A percentile compares a stretch with the other conserved stretches of the same genome.
Evolutionary conservation across 2,113 vertebrate species (phyloP).

Genomic region (Gopherus evgoodei): DNA sequence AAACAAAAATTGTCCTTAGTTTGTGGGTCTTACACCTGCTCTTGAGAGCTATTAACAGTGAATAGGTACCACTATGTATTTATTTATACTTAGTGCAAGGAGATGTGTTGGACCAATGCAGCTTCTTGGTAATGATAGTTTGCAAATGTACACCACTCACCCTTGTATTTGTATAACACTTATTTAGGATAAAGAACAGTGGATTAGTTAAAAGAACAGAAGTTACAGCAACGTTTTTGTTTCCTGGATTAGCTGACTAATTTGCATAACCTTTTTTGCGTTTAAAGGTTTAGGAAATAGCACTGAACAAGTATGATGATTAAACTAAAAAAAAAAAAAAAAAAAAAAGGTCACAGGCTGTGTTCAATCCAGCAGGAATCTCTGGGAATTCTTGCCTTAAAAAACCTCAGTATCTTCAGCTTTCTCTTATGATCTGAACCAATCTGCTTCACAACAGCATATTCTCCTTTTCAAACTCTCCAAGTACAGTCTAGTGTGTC

Average conservation of each 20-base stretch:
- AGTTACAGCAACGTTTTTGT: background rate
- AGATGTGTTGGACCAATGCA: background rate
- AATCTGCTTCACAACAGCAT: constrained; percentile 4
- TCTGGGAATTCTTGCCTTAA: constrained; percentile 4
- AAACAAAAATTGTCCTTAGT: background rate
- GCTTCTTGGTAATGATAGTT: background rate
- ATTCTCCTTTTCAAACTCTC: background rate
- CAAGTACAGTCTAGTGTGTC: background rate
- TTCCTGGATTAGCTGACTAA: background rate
- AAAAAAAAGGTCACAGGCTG: background rate
- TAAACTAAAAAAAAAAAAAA: background rate
- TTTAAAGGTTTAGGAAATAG: background rate
- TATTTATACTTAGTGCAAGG: background rate
- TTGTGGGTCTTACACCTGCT: background rate
- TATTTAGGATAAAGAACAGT: background rate
- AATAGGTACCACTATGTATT: background rate
- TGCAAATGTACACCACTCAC: background rate
- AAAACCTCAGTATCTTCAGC: background rate
- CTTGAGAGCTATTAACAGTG: background rate
- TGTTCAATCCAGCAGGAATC: background rate
- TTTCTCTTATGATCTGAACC: background rate
- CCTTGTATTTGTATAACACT: background rate
- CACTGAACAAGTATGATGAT: background rate
- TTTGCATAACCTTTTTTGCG: background rate
- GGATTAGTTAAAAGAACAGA: too few relatives aligned